phyloP scores from a whole-genome alignment of 2,888 invertebrate genomes.

The Limnephilus lunatus region DNA sequence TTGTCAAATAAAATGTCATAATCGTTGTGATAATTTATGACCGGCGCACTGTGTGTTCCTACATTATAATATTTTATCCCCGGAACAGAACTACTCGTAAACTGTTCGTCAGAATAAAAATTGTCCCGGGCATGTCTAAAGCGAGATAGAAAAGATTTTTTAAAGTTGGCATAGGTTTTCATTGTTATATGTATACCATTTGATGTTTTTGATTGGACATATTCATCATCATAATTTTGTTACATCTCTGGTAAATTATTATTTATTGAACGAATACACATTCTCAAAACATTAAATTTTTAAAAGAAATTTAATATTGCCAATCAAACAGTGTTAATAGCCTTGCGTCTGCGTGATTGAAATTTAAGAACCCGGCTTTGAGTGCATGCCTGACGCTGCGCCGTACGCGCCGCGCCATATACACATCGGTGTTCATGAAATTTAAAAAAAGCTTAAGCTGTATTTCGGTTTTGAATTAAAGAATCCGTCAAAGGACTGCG shows the following conservation, averaged over 20 bases:
- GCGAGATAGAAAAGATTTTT: background rate
- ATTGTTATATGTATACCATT: background rate
- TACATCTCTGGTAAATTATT: background rate
- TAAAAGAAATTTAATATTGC: no score
- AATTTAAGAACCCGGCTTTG: no score
- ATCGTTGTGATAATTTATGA: conserved; percentile 34
- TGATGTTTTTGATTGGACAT: background rate
- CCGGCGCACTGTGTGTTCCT: background rate
- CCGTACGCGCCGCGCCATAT: no score
- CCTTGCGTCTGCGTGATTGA: no score
- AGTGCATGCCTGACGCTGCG: no score
- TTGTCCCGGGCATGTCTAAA: background rate
- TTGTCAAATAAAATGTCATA: conserved; percentile 54
- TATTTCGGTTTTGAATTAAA: no score
- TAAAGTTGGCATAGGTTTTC: background rate
- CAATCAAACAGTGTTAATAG: no score
- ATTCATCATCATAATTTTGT: background rate
- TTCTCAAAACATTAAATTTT: no score
- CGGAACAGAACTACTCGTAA: background rate
- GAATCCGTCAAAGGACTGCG: no score
- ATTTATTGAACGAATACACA: no score
- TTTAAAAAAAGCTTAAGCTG: no score
- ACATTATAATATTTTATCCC: conserved; percentile 7
- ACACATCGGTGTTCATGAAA: no score
- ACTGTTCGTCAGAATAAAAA: background rate